phyloP scores from a whole-genome alignment of 2,888 invertebrate genomes.

The Oxycera nigricornis region DNA sequence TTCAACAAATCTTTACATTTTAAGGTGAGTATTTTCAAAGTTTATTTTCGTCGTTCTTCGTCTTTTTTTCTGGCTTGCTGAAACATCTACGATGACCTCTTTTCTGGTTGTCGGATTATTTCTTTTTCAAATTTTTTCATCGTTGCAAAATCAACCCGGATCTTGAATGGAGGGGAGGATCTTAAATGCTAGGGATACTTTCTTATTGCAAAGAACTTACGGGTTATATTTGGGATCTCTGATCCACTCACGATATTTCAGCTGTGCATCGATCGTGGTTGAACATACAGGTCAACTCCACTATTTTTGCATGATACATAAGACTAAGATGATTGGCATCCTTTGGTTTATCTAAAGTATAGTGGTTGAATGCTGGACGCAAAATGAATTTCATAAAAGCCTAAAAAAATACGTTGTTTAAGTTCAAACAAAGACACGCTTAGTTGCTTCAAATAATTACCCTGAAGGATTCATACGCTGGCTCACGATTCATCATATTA shows the following conservation, averaged over 20 bases:
- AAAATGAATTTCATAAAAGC: constrained; percentile 61
- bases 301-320: constrained; percentile 64
- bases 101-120: no score
- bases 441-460: constrained; percentile 57
- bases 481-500: constrained; percentile 66
- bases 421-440: background rate
- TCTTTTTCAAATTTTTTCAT: no score
- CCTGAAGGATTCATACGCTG: constrained; percentile 68
- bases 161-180: no score
- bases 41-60: no score
- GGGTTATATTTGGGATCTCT: constrained; percentile 62
- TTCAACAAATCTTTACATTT: no score
- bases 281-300: constrained; percentile 66
- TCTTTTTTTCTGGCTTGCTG: no score
- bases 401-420: constrained; percentile 50
- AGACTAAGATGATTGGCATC: constrained; percentile 64
- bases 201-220: constrained; percentile 61
- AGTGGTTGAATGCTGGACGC: constrained; percentile 60
- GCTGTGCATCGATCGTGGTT: constrained; percentile 64
- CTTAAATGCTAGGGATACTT: no score
- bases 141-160: no score
- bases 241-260: constrained; percentile 65
- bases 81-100: no score
- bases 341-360: constrained; percentile 63
- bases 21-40: no score